Base-by-base conservation (phyloP, 2,797 vertebrate species). In the Florisuga fusca region DNA sequence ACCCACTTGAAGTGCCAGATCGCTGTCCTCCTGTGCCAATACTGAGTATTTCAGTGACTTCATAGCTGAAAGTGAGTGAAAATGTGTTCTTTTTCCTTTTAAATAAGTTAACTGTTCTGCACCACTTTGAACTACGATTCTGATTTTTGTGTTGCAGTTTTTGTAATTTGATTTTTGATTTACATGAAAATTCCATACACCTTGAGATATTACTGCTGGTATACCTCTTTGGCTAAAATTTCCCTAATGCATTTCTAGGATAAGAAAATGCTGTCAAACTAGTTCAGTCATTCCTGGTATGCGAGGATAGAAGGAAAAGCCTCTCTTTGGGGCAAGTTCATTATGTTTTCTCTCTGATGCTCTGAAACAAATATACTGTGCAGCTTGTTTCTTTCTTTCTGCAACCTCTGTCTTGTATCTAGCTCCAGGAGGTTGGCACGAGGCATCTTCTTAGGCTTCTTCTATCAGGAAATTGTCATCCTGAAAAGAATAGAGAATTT, bases 11-110 rank as follows among this genome's bases (percentile, higher is more conserved):
- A 76, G 84, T 73, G 86, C 50, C 57, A 34, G 26, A 62, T 93
- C 73, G 12, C 51, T 85, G 78, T 78, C 87, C 17, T 83, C 63
- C 67, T 95, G 88, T 95, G 90, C 76, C 63, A 85, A n/a, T 86
- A 46, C 59, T 79, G 87, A 92, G 73, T 75, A 86, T 75, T 74
- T 77, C 41, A 67, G 51, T 76, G 85, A 89, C 41, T 36, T 72
- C 78, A 53, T 48, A 59, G 57, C 46, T 87, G 88, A 72, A 92
- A 88, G 67, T 85, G 57, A 53, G 57, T 92, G 43, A 82, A 92
- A 59, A 79, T 63, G 19, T 93, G 58, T 85, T 50, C 58, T 45
- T 62, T 41, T 45, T 82, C 29, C 46, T 77, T 1, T 89, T 94
- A 75, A 91, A 46, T 76, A 80, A 68, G 46, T 85, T 21, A 20